These are phyloP conservation scores for Dendrolimus pini DNA, from an alignment of 2,888 invertebrate genomes.

Conservation along the genomic window DNA sequence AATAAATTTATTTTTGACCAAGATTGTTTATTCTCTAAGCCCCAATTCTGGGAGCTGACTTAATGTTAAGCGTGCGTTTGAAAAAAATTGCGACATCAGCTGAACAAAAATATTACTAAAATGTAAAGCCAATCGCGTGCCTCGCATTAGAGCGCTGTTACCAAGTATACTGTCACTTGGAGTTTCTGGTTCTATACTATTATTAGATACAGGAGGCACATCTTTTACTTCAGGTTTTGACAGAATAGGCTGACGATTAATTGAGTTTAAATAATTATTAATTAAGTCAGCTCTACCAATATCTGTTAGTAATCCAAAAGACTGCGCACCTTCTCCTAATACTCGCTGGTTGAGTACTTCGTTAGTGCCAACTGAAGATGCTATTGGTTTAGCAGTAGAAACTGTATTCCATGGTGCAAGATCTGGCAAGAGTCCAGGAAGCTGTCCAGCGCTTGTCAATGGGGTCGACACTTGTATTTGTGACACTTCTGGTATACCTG, in stretches of 20 bases:
- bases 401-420: not conserved
- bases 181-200: not conserved
- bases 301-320: constrained; percentile 20
- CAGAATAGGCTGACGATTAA: constrained; percentile 7
- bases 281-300: constrained; percentile 19
- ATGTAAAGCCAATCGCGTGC: constrained; percentile 41
- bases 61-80: constrained; percentile 35
- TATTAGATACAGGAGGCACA: constrained; percentile 1
- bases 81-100: constrained; percentile 44
- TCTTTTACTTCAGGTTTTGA: not conserved
- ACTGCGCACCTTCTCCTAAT: constrained; percentile 1
- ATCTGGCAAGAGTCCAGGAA: not conserved
- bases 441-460: not conserved
- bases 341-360: not conserved
- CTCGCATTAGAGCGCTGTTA: constrained; percentile 20
- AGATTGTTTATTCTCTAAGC: constrained; percentile 7
- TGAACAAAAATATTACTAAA: constrained; percentile 51
- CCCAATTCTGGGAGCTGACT: constrained; percentile 31
- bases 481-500: not conserved
- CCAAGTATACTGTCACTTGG: constrained; percentile 5
- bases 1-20: too few species aligned
- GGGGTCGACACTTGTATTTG: not conserved
- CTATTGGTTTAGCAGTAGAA: not conserved
- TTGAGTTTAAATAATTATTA: constrained; percentile 17
- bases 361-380: not conserved